These are phyloP conservation scores for Siniperca obscura DNA, from an alignment of 2,797 vertebrate genomes.

Conservation along the genomic window DNA sequence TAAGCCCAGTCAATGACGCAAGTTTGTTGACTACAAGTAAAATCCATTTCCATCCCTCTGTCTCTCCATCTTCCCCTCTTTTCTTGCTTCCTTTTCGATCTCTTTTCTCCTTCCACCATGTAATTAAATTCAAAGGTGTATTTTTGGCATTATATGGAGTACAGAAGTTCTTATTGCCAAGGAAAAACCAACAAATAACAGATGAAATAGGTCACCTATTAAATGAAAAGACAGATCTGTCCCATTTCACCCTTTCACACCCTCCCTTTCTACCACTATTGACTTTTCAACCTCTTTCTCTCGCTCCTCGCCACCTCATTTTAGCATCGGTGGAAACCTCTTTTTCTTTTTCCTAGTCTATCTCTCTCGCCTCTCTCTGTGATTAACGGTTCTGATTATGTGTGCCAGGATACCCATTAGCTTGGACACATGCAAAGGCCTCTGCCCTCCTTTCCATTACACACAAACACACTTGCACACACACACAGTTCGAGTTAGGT, in stretches of 20 bases:
- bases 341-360: conserved; percentile 36
- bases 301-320: conserved; percentile 42
- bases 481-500: neutral
- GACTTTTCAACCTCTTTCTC: conserved; percentile 69
- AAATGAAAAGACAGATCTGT: conserved; percentile 64
- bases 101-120: neutral
- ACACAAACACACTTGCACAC: conserved; percentile 33
- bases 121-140: conserved; percentile 57
- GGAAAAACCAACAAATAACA: conserved; percentile 41
- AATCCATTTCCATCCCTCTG: conserved; percentile 46
- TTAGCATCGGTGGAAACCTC: conserved; percentile 50
- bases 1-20: conserved; percentile 12
- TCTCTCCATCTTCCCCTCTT: conserved; percentile 18
- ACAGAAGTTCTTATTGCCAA: conserved; percentile 43
- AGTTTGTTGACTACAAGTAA: conserved; percentile 39
- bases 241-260: conserved; percentile 52
- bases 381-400: conserved; percentile 80
- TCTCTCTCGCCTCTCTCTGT: conserved; percentile 47
- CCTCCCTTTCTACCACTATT: conserved; percentile 60
- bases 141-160: conserved; percentile 27
- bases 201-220: conserved; percentile 65
- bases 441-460: conserved; percentile 68
- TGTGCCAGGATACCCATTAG: conserved; percentile 81
- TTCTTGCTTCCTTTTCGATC: conserved; percentile 25
- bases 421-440: conserved; percentile 76